Conservation (phyloP, 2,797 vertebrate species). For the Rhynchonycteris naso region DNA sequence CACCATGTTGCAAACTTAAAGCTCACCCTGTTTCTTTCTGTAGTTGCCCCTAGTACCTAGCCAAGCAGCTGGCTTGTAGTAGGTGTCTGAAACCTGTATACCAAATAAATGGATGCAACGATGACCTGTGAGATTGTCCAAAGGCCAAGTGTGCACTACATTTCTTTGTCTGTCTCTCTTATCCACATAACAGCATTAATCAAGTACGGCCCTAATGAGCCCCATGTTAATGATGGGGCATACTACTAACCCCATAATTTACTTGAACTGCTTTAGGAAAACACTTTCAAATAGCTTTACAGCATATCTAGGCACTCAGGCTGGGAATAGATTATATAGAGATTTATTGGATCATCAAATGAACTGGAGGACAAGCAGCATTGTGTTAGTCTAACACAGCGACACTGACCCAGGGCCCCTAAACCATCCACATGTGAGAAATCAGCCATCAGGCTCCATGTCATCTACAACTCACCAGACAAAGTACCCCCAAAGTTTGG, state of each 20-base stretch:
- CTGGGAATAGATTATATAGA: neutral
- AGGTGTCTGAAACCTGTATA: neutral
- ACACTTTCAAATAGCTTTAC: conserved; percentile 20
- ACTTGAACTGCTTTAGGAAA: conserved; percentile 30
- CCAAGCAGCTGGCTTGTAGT: neutral
- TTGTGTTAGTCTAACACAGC: neutral
- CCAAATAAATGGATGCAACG: neutral
- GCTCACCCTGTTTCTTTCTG: neutral
- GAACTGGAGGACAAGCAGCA: neutral
- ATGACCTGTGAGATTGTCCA: neutral
- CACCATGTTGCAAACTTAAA: neutral
- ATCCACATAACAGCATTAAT: neutral
- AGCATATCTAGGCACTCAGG: neutral
- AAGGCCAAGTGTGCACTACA: neutral
- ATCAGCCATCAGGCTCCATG: neutral
- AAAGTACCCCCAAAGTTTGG: neutral
- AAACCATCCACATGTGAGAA: neutral
- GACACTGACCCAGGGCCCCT: neutral
- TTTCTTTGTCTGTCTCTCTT: neutral
- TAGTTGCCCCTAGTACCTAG: neutral
- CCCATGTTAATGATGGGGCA: neutral
- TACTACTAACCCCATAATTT: neutral
- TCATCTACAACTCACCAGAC: neutral
- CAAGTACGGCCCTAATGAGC: neutral
- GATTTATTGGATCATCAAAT: conserved; percentile 24